Base-by-base conservation (phyloP, 2,797 vertebrate genomes). In the Limnodromus scolopaceus region DNA sequence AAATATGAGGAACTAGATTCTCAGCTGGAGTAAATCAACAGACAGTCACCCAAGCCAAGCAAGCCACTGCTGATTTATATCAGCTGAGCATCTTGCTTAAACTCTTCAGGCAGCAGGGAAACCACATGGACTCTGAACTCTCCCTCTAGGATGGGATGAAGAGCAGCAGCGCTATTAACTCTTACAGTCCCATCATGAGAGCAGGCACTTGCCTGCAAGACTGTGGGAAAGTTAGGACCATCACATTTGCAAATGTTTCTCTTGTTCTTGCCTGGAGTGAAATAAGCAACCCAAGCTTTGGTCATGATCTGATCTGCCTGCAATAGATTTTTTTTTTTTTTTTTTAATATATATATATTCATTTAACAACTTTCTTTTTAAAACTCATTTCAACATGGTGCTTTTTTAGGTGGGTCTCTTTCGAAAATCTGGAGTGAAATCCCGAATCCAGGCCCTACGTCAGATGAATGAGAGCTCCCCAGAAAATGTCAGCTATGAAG, bases 371-470 rank as follows among this genome's bases (percentile, higher is more conserved):
- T 3, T 24, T 68, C 32, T 78, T 70, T 74, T 65, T 4, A 38
- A 39, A 43, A 23, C 28, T 19, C 16, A 14, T 1, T 49, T 88
- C 38, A 55, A 19, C 32, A 1, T 6, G n/a, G 13, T 30, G 17
- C 27, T 0, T 69, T 95, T 97, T 84, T 46, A 99, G 99, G 99
- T 99, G 97, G 99, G 99, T 68, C 98, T 99, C 32, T 99, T 99
- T 96, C 99, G 99, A 87, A 99, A 99, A 94, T 99, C 99, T 2
- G 99, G 99, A 34, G 99, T 99, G 93, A 99, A 99, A 97, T 99
- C 99, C 84, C 98, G 99, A 91, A 99, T 99, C 97, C 99, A 99
- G 65, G 98, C 99, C 61, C 97, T 99, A 13, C 98, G 99, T 68
- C 99, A 99, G 92, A 99, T 99, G 99, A 99, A 99, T 4, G 99